Conservation (phyloP, 2,113 vertebrate species). For the Serilophus lunatus region DNA sequence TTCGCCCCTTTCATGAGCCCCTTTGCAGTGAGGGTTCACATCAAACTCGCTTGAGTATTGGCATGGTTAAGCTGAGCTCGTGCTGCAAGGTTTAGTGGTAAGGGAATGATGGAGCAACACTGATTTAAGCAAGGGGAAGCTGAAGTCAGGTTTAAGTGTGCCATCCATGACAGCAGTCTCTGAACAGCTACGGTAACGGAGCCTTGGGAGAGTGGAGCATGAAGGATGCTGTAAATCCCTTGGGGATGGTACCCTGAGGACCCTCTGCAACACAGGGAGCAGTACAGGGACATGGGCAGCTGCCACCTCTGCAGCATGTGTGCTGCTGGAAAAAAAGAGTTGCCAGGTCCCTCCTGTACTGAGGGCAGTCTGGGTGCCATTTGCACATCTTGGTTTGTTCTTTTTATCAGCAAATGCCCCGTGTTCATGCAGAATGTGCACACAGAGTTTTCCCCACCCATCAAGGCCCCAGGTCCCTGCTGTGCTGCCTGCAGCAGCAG, state of each 20-base stretch:
- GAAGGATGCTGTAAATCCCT: neutral
- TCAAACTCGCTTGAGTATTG: neutral
- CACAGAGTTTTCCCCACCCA: rapidly evolving
- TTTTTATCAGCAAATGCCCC: neutral
- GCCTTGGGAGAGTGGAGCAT: neutral
- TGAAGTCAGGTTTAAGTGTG: neutral
- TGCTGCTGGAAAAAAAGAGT: neutral
- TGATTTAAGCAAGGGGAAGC: neutral
- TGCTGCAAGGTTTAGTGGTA: neutral
- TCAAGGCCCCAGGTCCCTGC: neutral
- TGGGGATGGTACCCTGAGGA: neutral
- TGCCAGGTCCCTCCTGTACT: neutral
- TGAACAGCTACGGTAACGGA: neutral
- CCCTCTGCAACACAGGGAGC: neutral
- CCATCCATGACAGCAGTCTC: neutral
- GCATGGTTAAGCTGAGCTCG: neutral
- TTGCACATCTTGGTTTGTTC: neutral
- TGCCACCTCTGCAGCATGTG: neutral
- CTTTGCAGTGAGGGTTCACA: neutral
- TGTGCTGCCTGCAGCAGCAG: rapidly evolving
- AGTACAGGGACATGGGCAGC: neutral
- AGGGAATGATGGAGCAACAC: neutral
- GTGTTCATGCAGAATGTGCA: neutral
- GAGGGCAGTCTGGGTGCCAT: neutral
- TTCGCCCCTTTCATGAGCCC: rapidly evolving